Evolutionary conservation across 2,797 vertebrate genomes (phyloP), one percentile per base, ranked within the genome.

Genomic region (Pseudochirops corinnae): DNA sequence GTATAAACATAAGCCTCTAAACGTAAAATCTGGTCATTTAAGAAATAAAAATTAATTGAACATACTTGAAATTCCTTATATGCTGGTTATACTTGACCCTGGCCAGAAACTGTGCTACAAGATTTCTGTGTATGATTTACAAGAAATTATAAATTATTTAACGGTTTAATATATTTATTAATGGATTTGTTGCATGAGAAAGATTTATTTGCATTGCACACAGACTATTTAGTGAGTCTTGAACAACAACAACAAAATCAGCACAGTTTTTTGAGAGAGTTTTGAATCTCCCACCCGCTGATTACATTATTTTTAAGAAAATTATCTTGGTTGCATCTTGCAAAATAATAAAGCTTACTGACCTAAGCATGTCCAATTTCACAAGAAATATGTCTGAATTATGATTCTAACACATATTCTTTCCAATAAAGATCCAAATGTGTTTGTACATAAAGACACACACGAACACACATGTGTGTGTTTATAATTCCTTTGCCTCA

Each of bases 21-120:
- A 60, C 31, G 58, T 31, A 60, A 60, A 60, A 58, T 33, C 16
- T 39, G 33, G 62, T 39, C 1, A 67, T n/a, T 39, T 74, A n/a
- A n/a, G 33, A 74, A 74, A 74, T 74, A 74, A 74, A 74, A 74
- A 74, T 74, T n/a, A 74, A 74, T n/a, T 74, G 62, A 74, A 74
- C 14, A 74, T n/a, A 74, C 33, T 74, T 74, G 16, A 74, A 39
- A 39, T 74, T 24, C 18, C 67, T 39, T 74, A 74, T 9, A 1
- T 39, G 16, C 14, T 39, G 1, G 16, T 21, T 21, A 39, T 1
- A 9, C 6, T 39, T 39, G 33, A 74, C 0, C 67, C 67, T 21
- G 7, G n/a, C 7, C 16, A 39, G n/a, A 74, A 39, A 39, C 1
- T 39, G 31, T 9, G 6, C 74, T 50, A 50, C 5, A 87, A 87